Base-by-base conservation (phyloP, 1,140 invertebrate species). In the Pemphigus obesinymphae region DNA sequence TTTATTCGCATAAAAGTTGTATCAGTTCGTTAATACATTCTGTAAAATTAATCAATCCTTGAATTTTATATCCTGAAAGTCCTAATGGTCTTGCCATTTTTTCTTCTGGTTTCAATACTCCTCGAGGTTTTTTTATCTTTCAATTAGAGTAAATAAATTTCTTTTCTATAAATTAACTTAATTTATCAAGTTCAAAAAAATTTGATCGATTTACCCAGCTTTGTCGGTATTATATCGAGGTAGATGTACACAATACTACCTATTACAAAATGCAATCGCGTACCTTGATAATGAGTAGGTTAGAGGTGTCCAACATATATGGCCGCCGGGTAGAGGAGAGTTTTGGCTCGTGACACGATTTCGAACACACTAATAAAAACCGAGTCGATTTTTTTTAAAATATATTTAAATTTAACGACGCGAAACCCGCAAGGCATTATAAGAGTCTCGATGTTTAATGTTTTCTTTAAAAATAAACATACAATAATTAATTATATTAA, bases 271-370 rank as follows among this genome's bases (percentile, higher is more conserved):
- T 23, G 23, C 68, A 70, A 70, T 70, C 13, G 68, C n/a, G 68
- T 70, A n/a, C n/a, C 23, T 45, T 45, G 68, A 70, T 70, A 70
- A 70, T 45, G 23, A 70, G 13, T 70, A 26, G 40, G 68, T n/a
- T 70, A 70, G 43, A 70, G 68, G 68, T 70, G 68, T 70, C 37
- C 37, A 43, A 70, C 66, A 43, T 7, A n/a, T n/a, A 26, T 17
- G 5, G 66, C 66, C 34, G 37, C n/a, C 11, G 13, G 66, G 66
- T 37, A n/a, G 66, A 29, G n/a, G 68, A 70, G 45, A 23, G 68
- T 45, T 70, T 45, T 70, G 40, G 40, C 40, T 45, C 68, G 68
- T 70, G 40, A 45, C 40, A 43, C 66, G 66, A 6, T 43, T 70
- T 45, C 6, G 7, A 70, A 70, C 37, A 31, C 31, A 45, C 13